Conservation (phyloP, 2,113 vertebrate genomes). For the Tragelaphus strepsiceros region DNA sequence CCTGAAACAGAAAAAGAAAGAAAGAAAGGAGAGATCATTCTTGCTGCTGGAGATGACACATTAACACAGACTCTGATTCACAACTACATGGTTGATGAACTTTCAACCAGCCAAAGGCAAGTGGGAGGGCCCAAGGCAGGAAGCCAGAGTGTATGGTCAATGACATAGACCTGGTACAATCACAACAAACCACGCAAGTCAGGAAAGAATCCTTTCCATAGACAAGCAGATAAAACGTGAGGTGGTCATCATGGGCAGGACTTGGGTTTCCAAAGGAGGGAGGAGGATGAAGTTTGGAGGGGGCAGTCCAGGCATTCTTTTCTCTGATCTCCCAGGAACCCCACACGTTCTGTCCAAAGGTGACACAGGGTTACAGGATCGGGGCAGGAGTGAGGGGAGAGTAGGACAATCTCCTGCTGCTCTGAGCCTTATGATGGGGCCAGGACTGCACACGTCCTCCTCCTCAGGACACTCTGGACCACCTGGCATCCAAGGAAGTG, state of each 20-base stretch:
- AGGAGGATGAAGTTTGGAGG: background rate
- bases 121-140: background rate
- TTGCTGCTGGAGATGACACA: too few species aligned
- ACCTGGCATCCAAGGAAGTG: background rate
- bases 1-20: background rate
- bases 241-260: background rate
- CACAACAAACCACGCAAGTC: background rate
- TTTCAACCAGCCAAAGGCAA: background rate
- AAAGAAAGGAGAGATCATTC: background rate
- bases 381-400: background rate
- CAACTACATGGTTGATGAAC: too few species aligned
- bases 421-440: background rate
- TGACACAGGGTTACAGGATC: background rate
- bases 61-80: background rate
- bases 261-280: background rate
- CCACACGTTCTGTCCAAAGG: background rate
- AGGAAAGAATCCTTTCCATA: background rate
- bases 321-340: background rate
- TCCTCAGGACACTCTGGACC: background rate
- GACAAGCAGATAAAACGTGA: background rate
- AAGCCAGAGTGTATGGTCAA: accelerated
- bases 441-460: too few species aligned
- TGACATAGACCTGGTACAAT: background rate
- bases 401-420: background rate
- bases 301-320: too few species aligned